These are phyloP conservation scores for Morelia viridis DNA, from an alignment of 2,797 vertebrate species.

Conservation along the genomic window DNA sequence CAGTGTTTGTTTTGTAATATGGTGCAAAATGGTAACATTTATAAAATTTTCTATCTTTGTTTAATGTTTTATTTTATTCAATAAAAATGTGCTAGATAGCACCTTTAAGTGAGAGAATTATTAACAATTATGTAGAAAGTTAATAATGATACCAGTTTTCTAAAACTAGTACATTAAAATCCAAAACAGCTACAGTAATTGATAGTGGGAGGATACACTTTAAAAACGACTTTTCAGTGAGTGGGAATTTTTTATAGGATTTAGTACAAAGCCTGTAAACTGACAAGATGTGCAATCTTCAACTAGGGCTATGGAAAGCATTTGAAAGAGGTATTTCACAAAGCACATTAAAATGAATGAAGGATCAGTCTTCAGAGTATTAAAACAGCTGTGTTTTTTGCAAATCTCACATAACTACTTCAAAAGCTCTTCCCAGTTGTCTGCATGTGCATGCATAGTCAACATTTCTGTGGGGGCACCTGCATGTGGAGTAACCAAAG, in stretches of 20 bases:
- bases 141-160: slow-evolving; percentile 48
- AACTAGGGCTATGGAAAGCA: background rate
- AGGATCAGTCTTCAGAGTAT: background rate
- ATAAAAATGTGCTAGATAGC: slow-evolving; percentile 57
- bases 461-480: background rate
- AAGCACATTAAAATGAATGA: background rate
- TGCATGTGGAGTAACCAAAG: background rate
- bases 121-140: slow-evolving; percentile 32
- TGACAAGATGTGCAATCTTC: background rate
- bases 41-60: slow-evolving; percentile 40
- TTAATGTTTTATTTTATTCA: slow-evolving; percentile 52
- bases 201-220: slow-evolving; percentile 37
- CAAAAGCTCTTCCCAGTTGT: background rate
- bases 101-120: slow-evolving; percentile 32
- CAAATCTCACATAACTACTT: background rate
- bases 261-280: slow-evolving; percentile 38
- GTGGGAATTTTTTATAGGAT: slow-evolving; percentile 53
- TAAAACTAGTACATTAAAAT: slow-evolving; percentile 58
- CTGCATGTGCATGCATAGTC: slow-evolving; percentile 6
- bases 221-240: slow-evolving; percentile 52
- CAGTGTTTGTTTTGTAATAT: slow-evolving; percentile 59
- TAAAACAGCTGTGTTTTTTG: background rate
- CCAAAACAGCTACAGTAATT: slow-evolving; percentile 47
- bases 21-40: slow-evolving; percentile 58
- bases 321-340: slow-evolving; percentile 34